Percentiles rank a stretch among this genome's conserved stretches.
Evolutionary conservation across 2,888 invertebrate genomes (phyloP).

Genomic region (Agriotes lineatus): DNA sequence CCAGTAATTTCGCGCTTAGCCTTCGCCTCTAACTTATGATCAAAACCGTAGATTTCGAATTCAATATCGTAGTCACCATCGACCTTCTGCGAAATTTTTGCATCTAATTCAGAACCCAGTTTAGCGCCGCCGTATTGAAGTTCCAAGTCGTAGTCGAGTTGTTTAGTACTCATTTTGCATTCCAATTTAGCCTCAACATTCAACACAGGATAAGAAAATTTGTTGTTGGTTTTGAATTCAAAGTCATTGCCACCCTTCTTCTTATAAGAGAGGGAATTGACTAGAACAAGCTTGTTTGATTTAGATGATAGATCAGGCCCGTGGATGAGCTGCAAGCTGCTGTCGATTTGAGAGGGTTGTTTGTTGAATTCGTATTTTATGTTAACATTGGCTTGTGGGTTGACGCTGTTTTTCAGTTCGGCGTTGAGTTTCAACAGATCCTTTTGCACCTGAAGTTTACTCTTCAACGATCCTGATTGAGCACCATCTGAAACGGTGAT

Average conservation of each 20-base stretch:
- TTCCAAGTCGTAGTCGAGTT: slow-evolving; percentile 70
- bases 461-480: slow-evolving; percentile 66
- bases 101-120: slow-evolving; percentile 67
- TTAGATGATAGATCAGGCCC: slow-evolving; percentile 73
- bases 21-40: slow-evolving; percentile 69
- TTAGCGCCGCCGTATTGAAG: slow-evolving; percentile 72
- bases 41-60: slow-evolving; percentile 68
- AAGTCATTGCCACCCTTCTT: slow-evolving; percentile 64
- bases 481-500: slow-evolving; percentile 68
- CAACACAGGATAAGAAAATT: slow-evolving; percentile 70
- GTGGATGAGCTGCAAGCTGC: slow-evolving; percentile 68
- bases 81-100: slow-evolving; percentile 63
- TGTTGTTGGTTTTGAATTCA: slow-evolving; percentile 69
- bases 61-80: slow-evolving; percentile 71
- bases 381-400: slow-evolving; percentile 73
- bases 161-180: slow-evolving; percentile 71
- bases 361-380: slow-evolving; percentile 68
- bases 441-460: background rate
- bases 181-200: slow-evolving; percentile 69
- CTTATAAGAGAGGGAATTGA: slow-evolving; percentile 52
- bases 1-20: slow-evolving; percentile 71
- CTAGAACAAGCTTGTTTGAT: slow-evolving; percentile 69
- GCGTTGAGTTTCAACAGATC: slow-evolving; percentile 67
- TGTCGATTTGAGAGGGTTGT: slow-evolving; percentile 48
- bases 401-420: slow-evolving; percentile 71